Conservation (phyloP, 2,797 vertebrate genomes). For the Triplophysa bombifrons region DNA sequence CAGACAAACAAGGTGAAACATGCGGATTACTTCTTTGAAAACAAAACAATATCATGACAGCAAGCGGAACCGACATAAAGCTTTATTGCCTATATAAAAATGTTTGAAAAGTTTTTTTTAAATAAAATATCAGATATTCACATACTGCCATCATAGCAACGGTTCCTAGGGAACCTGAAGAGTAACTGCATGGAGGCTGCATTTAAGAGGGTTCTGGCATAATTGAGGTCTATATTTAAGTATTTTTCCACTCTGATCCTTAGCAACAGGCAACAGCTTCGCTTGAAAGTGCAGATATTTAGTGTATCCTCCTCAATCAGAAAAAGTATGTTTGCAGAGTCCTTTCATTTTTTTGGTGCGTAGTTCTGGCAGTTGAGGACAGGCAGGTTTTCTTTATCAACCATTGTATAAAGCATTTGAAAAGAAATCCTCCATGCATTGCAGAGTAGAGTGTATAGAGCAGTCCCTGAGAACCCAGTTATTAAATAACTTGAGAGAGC, state of each 20-base stretch:
- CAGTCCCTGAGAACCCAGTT: not conserved
- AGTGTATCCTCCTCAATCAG: conserved; percentile 7
- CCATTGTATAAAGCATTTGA: not conserved
- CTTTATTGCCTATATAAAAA: conserved; percentile 18
- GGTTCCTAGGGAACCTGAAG: conserved; percentile 7
- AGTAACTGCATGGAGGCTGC: not conserved
- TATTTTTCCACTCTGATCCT: not conserved
- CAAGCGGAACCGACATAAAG: conserved; percentile 12
- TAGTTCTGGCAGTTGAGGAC: conserved; percentile 16
- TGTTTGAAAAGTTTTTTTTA: not conserved
- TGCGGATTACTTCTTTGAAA: not conserved
- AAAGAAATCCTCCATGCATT: conserved; percentile 18
- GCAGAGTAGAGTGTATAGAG: conserved; percentile 2
- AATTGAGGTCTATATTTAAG: conserved; percentile 2
- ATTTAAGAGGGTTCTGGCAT: conserved; percentile 11
- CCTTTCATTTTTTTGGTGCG: not conserved
- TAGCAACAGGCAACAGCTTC: not conserved
- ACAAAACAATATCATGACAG: not conserved
- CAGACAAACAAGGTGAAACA: conserved; percentile 6
- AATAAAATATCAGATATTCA: conserved; percentile 22
- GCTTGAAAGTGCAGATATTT: conserved; percentile 7
- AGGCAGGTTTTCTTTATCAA: not conserved
- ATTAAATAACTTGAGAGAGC: conserved; percentile 69
- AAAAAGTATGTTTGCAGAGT: not conserved
- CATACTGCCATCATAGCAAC: conserved; percentile 1